Percentiles rank a stretch among this genome's conserved stretches.
These are phyloP conservation scores for Limanda limanda DNA, from an alignment of 2,113 vertebrate species.

Conservation along the genomic window DNA sequence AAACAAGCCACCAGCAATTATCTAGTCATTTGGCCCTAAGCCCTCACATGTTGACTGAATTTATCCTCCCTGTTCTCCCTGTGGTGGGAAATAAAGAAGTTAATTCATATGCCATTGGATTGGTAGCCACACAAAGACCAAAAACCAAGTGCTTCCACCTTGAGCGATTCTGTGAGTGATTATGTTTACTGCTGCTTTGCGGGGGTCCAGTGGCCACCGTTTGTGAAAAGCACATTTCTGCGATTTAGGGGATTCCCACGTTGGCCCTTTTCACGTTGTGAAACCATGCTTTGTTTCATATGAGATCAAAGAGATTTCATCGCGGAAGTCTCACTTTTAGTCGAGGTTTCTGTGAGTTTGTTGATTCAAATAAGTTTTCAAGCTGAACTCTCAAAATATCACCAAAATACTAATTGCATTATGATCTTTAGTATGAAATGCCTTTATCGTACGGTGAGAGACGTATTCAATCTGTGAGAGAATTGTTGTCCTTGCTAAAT, in stretches of 20 bases:
- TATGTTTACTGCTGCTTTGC: conserved; percentile 73
- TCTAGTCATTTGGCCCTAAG: conserved; percentile 73
- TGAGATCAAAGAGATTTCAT: conserved; percentile 43
- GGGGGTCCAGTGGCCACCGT: conserved; percentile 66
- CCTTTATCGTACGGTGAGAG: not conserved
- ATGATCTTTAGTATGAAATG: not conserved
- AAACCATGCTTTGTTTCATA: conserved; percentile 51
- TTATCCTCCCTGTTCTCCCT: conserved; percentile 65
- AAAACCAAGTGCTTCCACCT: conserved; percentile 73
- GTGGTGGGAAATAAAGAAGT: conserved; percentile 75
- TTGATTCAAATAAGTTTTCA: conserved; percentile 30
- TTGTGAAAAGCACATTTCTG: conserved; percentile 57
- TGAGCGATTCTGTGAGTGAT: conserved; percentile 70
- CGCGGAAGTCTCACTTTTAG: conserved; percentile 29
- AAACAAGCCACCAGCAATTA: conserved; percentile 72
- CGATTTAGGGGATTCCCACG: conserved; percentile 41
- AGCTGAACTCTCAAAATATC: not conserved
- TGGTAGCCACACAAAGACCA: conserved; percentile 73
- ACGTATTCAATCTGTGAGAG: not conserved
- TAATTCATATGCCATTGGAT: conserved; percentile 75
- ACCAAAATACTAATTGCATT: not conserved
- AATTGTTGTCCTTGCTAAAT: not conserved
- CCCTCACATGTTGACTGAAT: conserved; percentile 74
- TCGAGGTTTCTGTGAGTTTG: conserved; percentile 18
- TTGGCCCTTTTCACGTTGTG: conserved; percentile 41